These are phyloP conservation scores for Esperia sulphurella DNA, from an alignment of 2,888 invertebrate genomes.

Conservation along the genomic window DNA sequence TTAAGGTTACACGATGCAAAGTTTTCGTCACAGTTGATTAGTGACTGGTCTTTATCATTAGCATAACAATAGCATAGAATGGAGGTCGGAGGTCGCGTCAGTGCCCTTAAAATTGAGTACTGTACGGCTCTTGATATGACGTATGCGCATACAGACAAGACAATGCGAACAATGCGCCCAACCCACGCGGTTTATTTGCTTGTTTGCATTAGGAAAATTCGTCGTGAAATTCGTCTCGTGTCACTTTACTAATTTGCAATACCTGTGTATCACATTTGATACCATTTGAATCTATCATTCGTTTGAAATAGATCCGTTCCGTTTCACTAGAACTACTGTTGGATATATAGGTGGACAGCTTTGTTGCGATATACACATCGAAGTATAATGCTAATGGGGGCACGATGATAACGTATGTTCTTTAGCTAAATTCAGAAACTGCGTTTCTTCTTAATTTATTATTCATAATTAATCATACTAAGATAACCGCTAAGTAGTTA, in stretches of 20 bases:
- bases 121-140: slow-evolving; percentile 30
- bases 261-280: not conserved
- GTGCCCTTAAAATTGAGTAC: slow-evolving; percentile 58
- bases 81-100: slow-evolving; percentile 61
- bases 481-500: slow-evolving; percentile 18
- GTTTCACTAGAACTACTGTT: slow-evolving; percentile 42
- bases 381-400: slow-evolving; percentile 47
- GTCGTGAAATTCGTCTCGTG: slow-evolving; percentile 51
- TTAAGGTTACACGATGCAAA: slow-evolving; percentile 2
- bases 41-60: slow-evolving; percentile 44
- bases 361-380: too few species aligned
- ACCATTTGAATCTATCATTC: slow-evolving; percentile 16
- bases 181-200: slow-evolving; percentile 56
- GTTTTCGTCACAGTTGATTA: slow-evolving; percentile 47
- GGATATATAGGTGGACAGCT: too few species aligned
- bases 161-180: slow-evolving; percentile 59
- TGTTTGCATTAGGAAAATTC: slow-evolving; percentile 39
- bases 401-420: not conserved
- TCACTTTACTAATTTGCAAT: slow-evolving; percentile 26
- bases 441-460: not conserved
- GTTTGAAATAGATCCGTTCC: slow-evolving; percentile 36
- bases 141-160: slow-evolving; percentile 32
- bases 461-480: not conserved
- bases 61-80: slow-evolving; percentile 61
- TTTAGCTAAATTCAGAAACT: not conserved